These are phyloP conservation scores for Micropoecilia bifurca DNA, from an alignment of 2,797 vertebrate genomes.

Conservation along the genomic window DNA sequence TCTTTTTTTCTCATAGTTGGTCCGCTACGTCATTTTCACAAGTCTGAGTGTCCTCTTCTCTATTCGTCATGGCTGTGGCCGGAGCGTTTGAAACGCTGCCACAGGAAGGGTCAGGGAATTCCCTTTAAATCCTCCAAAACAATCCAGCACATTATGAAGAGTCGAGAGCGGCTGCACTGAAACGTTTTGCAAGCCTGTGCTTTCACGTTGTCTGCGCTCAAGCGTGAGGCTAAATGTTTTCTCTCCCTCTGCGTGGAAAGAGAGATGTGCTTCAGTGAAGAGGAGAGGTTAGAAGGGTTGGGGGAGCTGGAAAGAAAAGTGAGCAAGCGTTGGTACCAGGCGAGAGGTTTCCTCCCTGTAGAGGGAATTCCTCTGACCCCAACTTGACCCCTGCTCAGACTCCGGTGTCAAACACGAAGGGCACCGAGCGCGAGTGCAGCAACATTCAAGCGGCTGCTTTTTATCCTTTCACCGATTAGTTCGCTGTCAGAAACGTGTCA, in stretches of 20 bases:
- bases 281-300: conserved; percentile 25
- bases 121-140: conserved; percentile 46
- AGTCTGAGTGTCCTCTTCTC: conserved; percentile 14
- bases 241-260: conserved; percentile 40
- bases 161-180: conserved; percentile 18
- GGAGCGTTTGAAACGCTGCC: conserved; percentile 42
- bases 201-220: conserved; percentile 10
- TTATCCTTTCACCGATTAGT: conserved; percentile 40
- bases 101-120: conserved; percentile 61
- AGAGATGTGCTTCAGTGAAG: conserved; percentile 41
- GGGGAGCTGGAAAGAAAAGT: conserved; percentile 46
- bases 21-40: conserved; percentile 20
- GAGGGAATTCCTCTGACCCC: conserved; percentile 70
- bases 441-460: not conserved
- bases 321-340: conserved; percentile 55
- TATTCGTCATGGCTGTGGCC: conserved; percentile 11
- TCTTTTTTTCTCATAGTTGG: not conserved
- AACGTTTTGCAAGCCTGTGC: conserved; percentile 39
- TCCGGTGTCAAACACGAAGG: not conserved
- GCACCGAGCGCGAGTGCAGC: not conserved
- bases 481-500: conserved; percentile 48
- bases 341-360: conserved; percentile 47
- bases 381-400: conserved; percentile 28
- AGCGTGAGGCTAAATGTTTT: conserved; percentile 48
- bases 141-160: conserved; percentile 63